phyloP scores from a whole-genome alignment of 2,113 vertebrate species.

The Xerus inauris region DNA sequence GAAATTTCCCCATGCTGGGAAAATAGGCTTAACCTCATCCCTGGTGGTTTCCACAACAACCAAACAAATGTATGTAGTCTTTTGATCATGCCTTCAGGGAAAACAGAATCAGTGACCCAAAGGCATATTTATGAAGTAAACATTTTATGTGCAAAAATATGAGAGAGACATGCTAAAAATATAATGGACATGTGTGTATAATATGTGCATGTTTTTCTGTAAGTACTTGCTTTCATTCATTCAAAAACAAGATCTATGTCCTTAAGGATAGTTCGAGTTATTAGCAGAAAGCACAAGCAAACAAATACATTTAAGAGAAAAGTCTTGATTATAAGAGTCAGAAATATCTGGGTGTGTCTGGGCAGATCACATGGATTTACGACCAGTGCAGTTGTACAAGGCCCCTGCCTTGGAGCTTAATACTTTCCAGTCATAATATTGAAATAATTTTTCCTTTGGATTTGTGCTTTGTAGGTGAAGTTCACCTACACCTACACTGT shows the following conservation, averaged over 20 bases:
- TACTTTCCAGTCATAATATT: neutral
- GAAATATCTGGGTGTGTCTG: neutral
- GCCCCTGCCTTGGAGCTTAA: neutral
- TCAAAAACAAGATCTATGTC: neutral
- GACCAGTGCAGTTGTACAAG: neutral
- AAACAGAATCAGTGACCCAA: constrained; percentile 19
- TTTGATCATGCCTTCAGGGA: neutral
- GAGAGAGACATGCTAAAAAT: neutral
- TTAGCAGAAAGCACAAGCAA: neutral
- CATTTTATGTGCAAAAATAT: constrained; percentile 11
- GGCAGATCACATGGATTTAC: neutral
- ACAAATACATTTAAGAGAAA: neutral
- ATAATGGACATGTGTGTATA: neutral
- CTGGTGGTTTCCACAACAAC: neutral
- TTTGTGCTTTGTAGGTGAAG: constrained; percentile 1
- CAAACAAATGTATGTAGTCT: neutral
- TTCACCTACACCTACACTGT: too few species aligned
- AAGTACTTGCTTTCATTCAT: neutral
- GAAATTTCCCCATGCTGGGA: neutral
- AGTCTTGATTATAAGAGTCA: neutral
- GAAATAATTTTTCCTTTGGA: neutral
- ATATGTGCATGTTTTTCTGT: neutral
- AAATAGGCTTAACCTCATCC: neutral
- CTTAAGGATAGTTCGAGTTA: neutral
- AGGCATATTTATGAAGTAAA: constrained; percentile 20